phyloP scores from a whole-genome alignment of 1,140 invertebrate species.

The Chironomus tepperi region DNA sequence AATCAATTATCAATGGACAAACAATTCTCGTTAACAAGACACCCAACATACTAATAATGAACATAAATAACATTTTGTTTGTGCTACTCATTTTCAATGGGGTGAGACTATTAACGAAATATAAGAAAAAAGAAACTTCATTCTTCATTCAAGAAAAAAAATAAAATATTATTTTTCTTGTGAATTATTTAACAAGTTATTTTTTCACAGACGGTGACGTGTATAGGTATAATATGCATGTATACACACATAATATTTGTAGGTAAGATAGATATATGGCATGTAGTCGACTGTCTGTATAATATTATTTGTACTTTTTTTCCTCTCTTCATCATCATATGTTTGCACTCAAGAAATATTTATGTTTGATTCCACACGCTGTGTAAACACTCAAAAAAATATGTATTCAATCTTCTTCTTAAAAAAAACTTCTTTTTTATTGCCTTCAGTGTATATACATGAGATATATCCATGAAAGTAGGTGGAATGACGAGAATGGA shows the following conservation, averaged over 20 bases:
- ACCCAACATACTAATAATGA: slow-evolving; percentile 23
- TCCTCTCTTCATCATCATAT: slow-evolving; percentile 15
- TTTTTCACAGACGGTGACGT: too few relatives aligned
- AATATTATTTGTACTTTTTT: background rate
- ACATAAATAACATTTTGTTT: slow-evolving; percentile 24
- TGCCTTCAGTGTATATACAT: background rate
- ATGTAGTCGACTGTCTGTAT: background rate
- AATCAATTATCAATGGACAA: slow-evolving; percentile 23
- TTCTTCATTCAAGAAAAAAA: background rate
- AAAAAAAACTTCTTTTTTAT: background rate
- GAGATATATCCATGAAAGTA: background rate
- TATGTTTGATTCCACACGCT: slow-evolving; percentile 18
- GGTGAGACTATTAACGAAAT: slow-evolving; percentile 19
- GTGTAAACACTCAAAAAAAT: slow-evolving; percentile 10
- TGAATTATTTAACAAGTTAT: too few relatives aligned
- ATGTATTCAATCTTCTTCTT: background rate
- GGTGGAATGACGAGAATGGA: background rate
- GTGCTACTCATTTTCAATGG: slow-evolving; percentile 23
- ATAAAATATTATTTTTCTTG: too few relatives aligned
- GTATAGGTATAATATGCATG: too few relatives aligned
- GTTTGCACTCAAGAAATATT: slow-evolving; percentile 22
- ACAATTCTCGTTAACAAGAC: slow-evolving; percentile 22
- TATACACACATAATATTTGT: too few relatives aligned
- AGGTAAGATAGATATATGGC: slow-evolving; percentile 10
- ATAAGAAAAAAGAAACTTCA: background rate